Evolutionary conservation across 2,888 invertebrate species (phyloP).

Genomic region (Tribolium freemani): DNA sequence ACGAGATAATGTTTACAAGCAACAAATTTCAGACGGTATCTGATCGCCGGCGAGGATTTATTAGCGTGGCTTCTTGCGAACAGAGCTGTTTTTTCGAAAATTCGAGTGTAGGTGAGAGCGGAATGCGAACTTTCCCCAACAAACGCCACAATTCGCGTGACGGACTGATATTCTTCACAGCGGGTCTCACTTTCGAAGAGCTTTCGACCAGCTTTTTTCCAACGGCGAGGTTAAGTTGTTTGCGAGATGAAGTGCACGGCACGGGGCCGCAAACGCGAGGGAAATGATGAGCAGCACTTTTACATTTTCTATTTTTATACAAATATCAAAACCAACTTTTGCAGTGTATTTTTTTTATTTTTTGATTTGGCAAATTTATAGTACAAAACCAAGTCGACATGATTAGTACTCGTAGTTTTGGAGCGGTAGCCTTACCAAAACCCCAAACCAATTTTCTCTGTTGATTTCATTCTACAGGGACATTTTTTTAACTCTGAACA

Average conservation of each 20-base stretch:
- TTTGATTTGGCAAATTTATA: too few relatives aligned
- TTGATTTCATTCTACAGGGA: too few relatives aligned
- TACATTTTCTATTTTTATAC: too few relatives aligned
- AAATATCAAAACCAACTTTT: too few relatives aligned
- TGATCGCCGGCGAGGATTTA: conserved; percentile 51
- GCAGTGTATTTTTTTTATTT: too few relatives aligned
- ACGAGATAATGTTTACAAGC: conserved; percentile 53
- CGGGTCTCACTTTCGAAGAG: not conserved
- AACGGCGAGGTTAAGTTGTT: not conserved
- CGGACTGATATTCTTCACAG: conserved; percentile 6
- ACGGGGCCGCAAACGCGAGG: too few relatives aligned
- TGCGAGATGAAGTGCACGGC: not conserved
- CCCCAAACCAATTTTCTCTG: too few relatives aligned
- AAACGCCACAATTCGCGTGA: conserved; percentile 26
- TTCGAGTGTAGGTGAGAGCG: conserved; percentile 50
- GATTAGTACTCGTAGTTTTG: too few relatives aligned
- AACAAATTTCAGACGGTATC: conserved; percentile 54
- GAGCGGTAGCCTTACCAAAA: too few relatives aligned
- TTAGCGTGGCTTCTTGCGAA: conserved; percentile 46
- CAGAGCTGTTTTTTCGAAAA: conserved; percentile 41
- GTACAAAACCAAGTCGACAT: too few relatives aligned
- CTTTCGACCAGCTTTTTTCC: not conserved
- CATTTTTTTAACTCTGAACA: too few relatives aligned
- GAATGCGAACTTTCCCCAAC: conserved; percentile 51
- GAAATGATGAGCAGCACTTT: too few relatives aligned